Evolutionary conservation across 2,113 vertebrate genomes (phyloP).

Genomic region (Panurus biarmicus): DNA sequence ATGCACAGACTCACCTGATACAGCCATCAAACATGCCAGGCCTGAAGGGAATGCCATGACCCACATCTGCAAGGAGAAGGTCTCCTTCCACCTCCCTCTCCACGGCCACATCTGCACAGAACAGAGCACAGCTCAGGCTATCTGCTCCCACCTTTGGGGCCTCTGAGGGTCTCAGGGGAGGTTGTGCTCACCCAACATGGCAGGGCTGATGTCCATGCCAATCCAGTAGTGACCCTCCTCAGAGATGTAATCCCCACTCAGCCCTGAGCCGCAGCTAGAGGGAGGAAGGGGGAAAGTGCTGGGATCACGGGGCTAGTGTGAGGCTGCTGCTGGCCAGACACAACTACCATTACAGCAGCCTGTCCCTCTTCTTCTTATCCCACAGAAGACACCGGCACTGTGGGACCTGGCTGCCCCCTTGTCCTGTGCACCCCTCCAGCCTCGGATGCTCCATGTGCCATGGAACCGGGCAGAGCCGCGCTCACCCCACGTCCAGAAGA

Average conservation of each 20-base stretch:
- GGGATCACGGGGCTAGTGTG: rapidly evolving
- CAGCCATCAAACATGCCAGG: conserved; percentile 91
- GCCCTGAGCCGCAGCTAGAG: conserved; percentile 88
- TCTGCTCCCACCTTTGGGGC: background rate
- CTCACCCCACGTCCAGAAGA: conserved; percentile 90
- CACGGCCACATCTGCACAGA: conserved; percentile 81
- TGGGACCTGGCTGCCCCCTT: rapidly evolving
- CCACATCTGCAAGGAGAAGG: conserved; percentile 87
- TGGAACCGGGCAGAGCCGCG: rapidly evolving
- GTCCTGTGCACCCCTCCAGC: background rate
- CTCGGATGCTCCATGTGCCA: background rate
- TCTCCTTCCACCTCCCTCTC: conserved; percentile 91
- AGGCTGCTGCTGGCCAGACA: background rate
- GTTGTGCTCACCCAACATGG: conserved; percentile 85
- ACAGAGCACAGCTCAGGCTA: background rate
- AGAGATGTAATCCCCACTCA: conserved; percentile 89
- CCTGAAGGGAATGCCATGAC: conserved; percentile 87
- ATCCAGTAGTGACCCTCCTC: conserved; percentile 91
- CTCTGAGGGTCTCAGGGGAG: background rate
- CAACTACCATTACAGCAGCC: rapidly evolving
- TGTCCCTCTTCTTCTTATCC: too few relatives aligned
- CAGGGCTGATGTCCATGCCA: conserved; percentile 90
- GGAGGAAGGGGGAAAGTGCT: background rate
- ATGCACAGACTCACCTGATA: conserved; percentile 76
- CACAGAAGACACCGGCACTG: rapidly evolving